Base-by-base conservation (phyloP, 2,797 vertebrate species). In the Rachycentron canadum region DNA sequence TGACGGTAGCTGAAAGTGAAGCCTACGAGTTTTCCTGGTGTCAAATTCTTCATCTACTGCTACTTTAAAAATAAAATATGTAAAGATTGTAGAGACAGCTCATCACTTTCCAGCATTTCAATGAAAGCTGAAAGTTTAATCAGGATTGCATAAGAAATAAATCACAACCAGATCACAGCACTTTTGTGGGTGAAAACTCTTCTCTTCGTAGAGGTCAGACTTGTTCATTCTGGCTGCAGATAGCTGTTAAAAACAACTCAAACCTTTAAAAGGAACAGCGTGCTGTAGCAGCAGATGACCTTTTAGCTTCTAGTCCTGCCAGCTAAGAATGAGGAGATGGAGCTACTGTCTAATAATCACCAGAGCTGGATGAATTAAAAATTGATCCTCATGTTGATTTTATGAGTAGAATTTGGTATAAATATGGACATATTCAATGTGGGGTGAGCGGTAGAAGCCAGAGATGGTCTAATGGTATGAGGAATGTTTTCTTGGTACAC, bases 41-140 rank as follows among this genome's bases (percentile, higher is more conserved):
- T 81, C 63, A 71, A 64, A 50, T 40, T 62, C 21, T 40, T 62
- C 21, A 74, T 55, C 55, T 6, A 32, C 47, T 17, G 50, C 49
- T 21, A 25, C 50, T 30, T 28, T 6, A 53, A 69, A 62, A 60
- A 69, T 36, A 14, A 64, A n/a, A 58, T 32, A 49, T 23, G 17
- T 25, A 65, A n/a, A n/a, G n/a, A n/a, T n/a, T n/a, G n/a, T n/a
- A n/a, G n/a, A n/a, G 60, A 34, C n/a, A 25, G 52, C 53, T 43
- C 9, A 38, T 59, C 5, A 2, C 30, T 43, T n/a, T 8, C 36
- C 47, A 49, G 55, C 28, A 36, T 77, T 79, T 82, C 67, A 73
- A 60, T 55, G 62, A 38, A 17, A 10, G 56, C 23, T 34, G 38
- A 41, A 57, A 62, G 38, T 30, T 83, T 60, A 41, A 49, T 6